Base-by-base conservation (phyloP, 2,797 vertebrate genomes). In the Knipowitschia caucasica region DNA sequence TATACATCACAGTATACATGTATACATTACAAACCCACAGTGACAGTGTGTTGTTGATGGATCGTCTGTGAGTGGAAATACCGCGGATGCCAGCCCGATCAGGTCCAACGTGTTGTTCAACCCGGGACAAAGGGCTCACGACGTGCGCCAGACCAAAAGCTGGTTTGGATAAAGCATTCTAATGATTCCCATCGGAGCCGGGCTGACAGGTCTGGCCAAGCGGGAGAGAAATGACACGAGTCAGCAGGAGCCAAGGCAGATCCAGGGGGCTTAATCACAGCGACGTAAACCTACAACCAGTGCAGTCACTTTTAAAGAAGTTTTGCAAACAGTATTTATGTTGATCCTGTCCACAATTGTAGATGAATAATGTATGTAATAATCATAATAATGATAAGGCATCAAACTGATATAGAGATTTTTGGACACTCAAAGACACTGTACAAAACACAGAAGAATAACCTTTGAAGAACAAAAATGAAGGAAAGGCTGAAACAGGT, bases 131-230 rank as follows among this genome's bases (percentile, higher is more conserved):
- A 77, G 0, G 56, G 70, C 67, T 66, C 73, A 61, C 49, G n/a
- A n/a, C n/a, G n/a, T n/a, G n/a, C n/a, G 46, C 57, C 60, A 61
- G 51, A 50, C 50, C 46, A 49, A 70, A 66, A 71, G 62, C 73
- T 71, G 64, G 73, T 79, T 43, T 72, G 64, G 69, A 78, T 85
- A 81, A 84, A 73, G 67, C 78, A 68, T 52, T 70, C 69, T 74
- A 80, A 87, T 77, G 78, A 63, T 57, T 70, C 80, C 81, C 84
- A 84, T 75, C 62, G 18, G 68, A 88, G 47, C 20, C 0, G 42
- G 77, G 58, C 74, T 81, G 87, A 86, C 86, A 75, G 80, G 73
- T 81, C 67, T 82, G 84, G 64, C 81, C 79, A 86, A 82, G 84
- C 82, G 78, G 75, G 67, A 78, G 10, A 34, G 67, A 83, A 85